Percentiles rank a stretch among this genome's conserved stretches.
Conservation (phyloP, 2,888 invertebrate species). For the Scaeva pyrastri region DNA sequence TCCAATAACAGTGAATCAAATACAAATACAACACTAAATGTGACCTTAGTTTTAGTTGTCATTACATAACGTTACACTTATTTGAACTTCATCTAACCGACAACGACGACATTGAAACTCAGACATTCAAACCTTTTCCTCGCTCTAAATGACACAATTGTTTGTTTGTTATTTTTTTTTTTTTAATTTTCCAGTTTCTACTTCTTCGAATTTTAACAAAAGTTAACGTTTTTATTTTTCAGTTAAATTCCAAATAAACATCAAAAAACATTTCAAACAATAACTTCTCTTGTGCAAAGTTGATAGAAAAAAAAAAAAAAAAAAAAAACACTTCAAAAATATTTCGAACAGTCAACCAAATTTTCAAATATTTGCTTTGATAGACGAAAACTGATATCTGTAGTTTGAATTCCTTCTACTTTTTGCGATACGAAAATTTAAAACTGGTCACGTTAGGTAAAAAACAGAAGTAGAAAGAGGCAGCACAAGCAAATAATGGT, state of each 20-base stretch:
- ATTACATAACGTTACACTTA: too few relatives aligned
- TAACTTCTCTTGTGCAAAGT: neutral
- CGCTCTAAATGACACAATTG: too few relatives aligned
- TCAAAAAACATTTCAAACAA: neutral
- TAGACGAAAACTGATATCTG: neutral
- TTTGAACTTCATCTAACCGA: too few relatives aligned
- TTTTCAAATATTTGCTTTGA: neutral
- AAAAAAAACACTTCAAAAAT: neutral
- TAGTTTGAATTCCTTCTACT: neutral
- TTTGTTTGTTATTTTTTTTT: too few relatives aligned
- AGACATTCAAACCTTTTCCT: too few relatives aligned
- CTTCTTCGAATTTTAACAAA: too few relatives aligned
- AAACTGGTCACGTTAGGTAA: neutral
- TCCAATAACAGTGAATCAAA: too few relatives aligned
- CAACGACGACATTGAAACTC: too few relatives aligned
- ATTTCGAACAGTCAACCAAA: neutral
- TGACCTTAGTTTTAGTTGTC: too few relatives aligned
- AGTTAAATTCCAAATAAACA: neutral
- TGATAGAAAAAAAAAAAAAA: neutral
- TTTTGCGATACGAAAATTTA: neutral
- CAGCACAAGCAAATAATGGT: constrained; percentile 8
- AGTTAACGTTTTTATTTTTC: neutral
- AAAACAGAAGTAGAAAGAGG: neutral
- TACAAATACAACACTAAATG: too few relatives aligned
- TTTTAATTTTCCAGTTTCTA: too few relatives aligned